A percentile compares a stretch with the other conserved stretches of the same genome.
phyloP scores from a whole-genome alignment of 2,797 vertebrate genomes.

The Margarornis squamiger region DNA sequence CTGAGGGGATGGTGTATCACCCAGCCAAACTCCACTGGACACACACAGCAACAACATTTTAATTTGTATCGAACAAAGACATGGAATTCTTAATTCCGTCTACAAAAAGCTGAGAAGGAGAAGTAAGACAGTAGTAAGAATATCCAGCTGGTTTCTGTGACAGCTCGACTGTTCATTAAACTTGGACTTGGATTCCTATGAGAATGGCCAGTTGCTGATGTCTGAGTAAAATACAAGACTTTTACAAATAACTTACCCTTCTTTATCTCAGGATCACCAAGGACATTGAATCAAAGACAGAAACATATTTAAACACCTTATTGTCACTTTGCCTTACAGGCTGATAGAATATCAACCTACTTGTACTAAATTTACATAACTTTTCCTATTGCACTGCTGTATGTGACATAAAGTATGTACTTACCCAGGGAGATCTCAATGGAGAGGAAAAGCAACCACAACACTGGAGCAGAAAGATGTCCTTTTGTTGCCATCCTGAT shows the following conservation, averaged over 20 bases:
- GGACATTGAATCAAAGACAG: neutral
- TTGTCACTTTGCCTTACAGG: neutral
- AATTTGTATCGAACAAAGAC: neutral
- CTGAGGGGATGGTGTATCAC: neutral
- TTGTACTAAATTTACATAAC: neutral
- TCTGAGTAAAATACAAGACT: neutral
- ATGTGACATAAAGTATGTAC: neutral
- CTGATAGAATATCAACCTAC: neutral
- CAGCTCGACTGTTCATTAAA: neutral
- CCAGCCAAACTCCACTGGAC: neutral
- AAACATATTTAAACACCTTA: neutral
- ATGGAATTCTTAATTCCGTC: neutral
- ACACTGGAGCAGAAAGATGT: neutral
- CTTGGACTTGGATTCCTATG: neutral
- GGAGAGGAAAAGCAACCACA: neutral
- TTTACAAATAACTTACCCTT: neutral
- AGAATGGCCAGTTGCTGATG: neutral
- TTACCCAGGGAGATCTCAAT: slow-evolving; percentile 4
- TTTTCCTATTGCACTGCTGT: neutral
- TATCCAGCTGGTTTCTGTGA: neutral
- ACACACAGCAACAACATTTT: neutral
- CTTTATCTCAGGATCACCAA: neutral
- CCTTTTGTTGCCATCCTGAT: neutral
- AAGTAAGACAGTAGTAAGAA: neutral
- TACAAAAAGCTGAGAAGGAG: neutral